phyloP scores from a whole-genome alignment of 1,140 invertebrate species.

The Drosophila orena region DNA sequence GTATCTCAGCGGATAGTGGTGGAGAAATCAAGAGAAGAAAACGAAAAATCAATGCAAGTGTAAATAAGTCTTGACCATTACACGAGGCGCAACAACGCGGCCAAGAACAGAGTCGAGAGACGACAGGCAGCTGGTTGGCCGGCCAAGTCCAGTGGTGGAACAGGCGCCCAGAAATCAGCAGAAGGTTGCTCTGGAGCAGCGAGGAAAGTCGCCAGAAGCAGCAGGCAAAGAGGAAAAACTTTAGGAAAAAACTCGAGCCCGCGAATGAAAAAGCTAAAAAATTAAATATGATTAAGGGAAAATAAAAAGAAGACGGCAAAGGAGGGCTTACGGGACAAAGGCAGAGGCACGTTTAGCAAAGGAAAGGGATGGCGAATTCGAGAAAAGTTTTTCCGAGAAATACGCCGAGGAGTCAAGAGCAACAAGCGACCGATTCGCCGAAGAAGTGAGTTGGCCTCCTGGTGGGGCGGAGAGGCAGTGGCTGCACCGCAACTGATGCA shows the following conservation, averaged over 20 bases:
- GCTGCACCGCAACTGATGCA: conserved; percentile 56
- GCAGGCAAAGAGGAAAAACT: conserved; percentile 27
- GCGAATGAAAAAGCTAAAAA: conserved; percentile 75
- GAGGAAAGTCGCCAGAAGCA: conserved; percentile 54
- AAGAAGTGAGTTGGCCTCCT: conserved; percentile 7
- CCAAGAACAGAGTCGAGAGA: conserved; percentile 5
- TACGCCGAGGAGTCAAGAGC: conserved; percentile 62
- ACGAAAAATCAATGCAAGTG: conserved; percentile 78
- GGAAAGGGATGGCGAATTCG: conserved; percentile 6
- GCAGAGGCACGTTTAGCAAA: conserved; percentile 1
- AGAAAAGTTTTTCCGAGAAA: conserved; percentile 60
- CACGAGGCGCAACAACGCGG: conserved; percentile 18
- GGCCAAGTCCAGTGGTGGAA: conserved; percentile 68
- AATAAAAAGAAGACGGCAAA: conserved; percentile 53
- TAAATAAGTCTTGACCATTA: conserved; percentile 76
- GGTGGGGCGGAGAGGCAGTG: not conserved
- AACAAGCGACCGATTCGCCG: conserved; percentile 60
- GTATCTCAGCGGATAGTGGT: conserved; percentile 30
- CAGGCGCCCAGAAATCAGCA: conserved; percentile 70
- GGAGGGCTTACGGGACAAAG: conserved; percentile 5
- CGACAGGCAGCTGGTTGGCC: conserved; percentile 50
- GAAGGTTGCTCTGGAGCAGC: conserved; percentile 43
- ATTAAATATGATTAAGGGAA: conserved; percentile 83
- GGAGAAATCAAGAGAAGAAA: conserved; percentile 21
- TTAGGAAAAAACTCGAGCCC: conserved; percentile 41